Evolutionary conservation across 92 coral and sea anemone species (phyloP), one percentile per base, ranked within the genome.

Genomic region (Porites divaricata): DNA sequence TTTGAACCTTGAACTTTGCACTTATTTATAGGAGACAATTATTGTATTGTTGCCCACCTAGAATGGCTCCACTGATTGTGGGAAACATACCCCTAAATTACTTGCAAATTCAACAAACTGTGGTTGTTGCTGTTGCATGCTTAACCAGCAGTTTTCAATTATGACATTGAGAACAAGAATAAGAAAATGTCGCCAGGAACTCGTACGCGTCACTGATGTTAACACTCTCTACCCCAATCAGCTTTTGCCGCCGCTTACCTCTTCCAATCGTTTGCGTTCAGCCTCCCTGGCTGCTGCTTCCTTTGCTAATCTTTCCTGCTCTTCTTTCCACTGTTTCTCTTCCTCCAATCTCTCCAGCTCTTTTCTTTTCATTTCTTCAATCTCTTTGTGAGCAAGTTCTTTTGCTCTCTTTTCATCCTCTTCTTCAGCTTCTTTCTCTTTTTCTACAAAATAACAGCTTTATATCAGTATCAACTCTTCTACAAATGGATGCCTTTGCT

Each of bases 361-460:
- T 81, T 91, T 94, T 70, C 70, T 87, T 85, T 90, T 68, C 56
- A 83, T 85, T 68, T 96, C 99, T 70, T 84, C 91, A 9, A 96
- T 95, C 63, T 96, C 98, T 68, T 91, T 91, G 79, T 95, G 98
- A 1, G 99, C 99, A 28, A 95, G 92, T 79, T 94, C 97, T 77
- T 84, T 91, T 25, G 99, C 99, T 74, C 85, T 90, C 71, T 85
- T 84, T 79, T 94, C 98, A 48, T 91, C 99, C 53, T 95, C 97
- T 72, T 88, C 88, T 62, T 93, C 98, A 69, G 92, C 97, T 73
- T 76, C 89, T 70, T 77, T 72, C 85, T 93, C 94, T 50, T 81
- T 24, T 64, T 94, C 94, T 90, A 58, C 7, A 57, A 28, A 28
- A 76, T 68, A 15, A 61, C 24, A 45, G 59, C 16, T 15, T 15